phyloP scores from a whole-genome alignment of 1,140 invertebrate genomes.

The Trachymyrmex septentrionalis region DNA sequence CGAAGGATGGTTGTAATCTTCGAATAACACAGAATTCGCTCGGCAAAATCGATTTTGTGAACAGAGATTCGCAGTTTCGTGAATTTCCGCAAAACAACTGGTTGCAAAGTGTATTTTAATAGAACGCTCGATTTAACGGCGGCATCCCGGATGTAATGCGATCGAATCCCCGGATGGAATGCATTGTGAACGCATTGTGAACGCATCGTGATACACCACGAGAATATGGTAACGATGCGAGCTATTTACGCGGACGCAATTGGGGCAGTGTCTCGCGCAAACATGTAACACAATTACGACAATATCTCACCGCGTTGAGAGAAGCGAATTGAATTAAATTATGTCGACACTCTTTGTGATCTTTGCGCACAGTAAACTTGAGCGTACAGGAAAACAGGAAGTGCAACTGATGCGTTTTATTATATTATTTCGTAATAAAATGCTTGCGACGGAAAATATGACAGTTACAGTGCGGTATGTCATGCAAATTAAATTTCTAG shows the following conservation, averaged over 20 bases:
- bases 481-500: conserved; percentile 52
- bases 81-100: conserved; percentile 9
- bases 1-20: background rate
- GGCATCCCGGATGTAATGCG: conserved; percentile 32
- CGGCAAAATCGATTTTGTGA: background rate
- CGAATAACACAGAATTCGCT: background rate
- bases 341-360: background rate
- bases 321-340: conserved; percentile 45
- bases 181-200: conserved; percentile 45
- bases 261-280: conserved; percentile 14
- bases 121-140: conserved; percentile 46
- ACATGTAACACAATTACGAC: conserved; percentile 56
- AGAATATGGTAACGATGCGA: conserved; percentile 62
- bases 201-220: conserved; percentile 32
- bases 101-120: conserved; percentile 31
- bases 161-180: conserved; percentile 6
- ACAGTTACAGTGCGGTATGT: conserved; percentile 19
- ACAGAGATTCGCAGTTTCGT: background rate
- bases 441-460: background rate
- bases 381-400: background rate
- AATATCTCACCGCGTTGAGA: conserved; percentile 41
- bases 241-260: conserved; percentile 39
- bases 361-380: conserved; percentile 23
- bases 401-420: conserved; percentile 19
- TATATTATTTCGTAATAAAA: conserved; percentile 42